These are phyloP conservation scores for Steinernema scapterisci DNA, from an alignment of 2,888 invertebrate species.

Conservation along the genomic window DNA sequence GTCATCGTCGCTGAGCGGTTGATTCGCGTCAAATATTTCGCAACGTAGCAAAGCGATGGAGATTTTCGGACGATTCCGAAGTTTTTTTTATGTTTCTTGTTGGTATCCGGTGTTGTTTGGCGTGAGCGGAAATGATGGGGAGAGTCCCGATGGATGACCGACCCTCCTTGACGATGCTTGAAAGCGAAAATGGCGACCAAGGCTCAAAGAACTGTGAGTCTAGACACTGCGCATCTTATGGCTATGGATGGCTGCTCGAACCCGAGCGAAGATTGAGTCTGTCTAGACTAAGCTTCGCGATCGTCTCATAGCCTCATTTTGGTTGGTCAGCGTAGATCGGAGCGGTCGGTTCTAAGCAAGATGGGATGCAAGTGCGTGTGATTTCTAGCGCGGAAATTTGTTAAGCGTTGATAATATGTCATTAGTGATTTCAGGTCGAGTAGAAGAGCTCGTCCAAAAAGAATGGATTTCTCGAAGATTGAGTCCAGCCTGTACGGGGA, in stretches of 20 bases:
- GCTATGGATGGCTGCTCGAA: too few relatives aligned
- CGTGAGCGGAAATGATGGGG: neutral
- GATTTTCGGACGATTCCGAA: neutral
- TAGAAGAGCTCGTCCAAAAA: neutral
- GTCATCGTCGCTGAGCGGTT: neutral
- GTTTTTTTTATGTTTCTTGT: neutral
- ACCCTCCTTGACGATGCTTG: too few relatives aligned
- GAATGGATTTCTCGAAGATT: slow-evolving; percentile 17
- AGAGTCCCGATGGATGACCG: too few relatives aligned
- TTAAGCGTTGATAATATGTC: too few relatives aligned
- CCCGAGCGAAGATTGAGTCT: too few relatives aligned
- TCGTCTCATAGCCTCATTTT: too few relatives aligned
- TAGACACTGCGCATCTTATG: too few relatives aligned
- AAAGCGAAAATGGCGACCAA: too few relatives aligned
- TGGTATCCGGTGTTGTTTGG: neutral
- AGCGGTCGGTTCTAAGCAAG: neutral
- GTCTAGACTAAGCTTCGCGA: too few relatives aligned
- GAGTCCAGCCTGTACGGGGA: slow-evolving; percentile 10
- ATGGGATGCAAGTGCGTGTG: slow-evolving; percentile 11
- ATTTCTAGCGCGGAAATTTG: neutral
- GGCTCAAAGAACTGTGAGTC: too few relatives aligned
- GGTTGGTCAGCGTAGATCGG: too few relatives aligned
- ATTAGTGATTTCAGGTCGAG: slow-evolving; percentile 13
- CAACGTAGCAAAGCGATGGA: neutral
- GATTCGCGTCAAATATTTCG: slow-evolving; percentile 14